A percentile compares a stretch with the other conserved stretches of the same genome.
These are phyloP conservation scores for Morinoia aosen DNA, from an alignment of 2,888 invertebrate genomes.

Conservation along the genomic window DNA sequence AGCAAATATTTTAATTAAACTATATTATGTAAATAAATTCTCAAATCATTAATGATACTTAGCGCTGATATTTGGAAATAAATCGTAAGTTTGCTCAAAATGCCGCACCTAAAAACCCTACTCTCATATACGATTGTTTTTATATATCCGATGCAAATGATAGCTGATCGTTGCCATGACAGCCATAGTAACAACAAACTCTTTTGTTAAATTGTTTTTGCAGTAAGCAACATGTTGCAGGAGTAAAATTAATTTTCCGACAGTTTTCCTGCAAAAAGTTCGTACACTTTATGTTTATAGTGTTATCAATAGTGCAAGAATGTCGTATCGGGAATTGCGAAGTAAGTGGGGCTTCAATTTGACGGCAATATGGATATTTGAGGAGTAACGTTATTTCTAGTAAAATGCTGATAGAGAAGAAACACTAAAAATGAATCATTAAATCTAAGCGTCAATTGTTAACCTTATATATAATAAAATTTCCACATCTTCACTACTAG, in stretches of 20 bases:
- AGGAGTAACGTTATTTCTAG: too few relatives aligned
- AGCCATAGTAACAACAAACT: not conserved
- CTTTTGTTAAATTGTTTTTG: not conserved
- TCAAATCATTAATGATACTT: not conserved
- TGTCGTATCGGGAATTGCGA: constrained; percentile 8
- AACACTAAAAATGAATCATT: too few relatives aligned
- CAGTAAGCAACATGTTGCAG: not conserved
- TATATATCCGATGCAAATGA: not conserved
- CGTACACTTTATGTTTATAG: not conserved
- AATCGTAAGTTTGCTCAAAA: not conserved
- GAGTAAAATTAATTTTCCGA: not conserved
- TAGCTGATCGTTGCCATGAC: not conserved
- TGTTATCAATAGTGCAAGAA: not conserved
- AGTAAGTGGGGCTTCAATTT: not conserved
- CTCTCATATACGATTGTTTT: not conserved
- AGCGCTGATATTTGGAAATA: not conserved
- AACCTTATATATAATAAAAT: too few relatives aligned
- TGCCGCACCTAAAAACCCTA: not conserved
- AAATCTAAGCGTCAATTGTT: too few relatives aligned
- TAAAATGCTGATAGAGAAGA: too few relatives aligned
- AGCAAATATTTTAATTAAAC: too few relatives aligned
- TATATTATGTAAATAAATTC: too few relatives aligned
- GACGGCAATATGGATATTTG: not conserved
- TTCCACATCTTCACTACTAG: not conserved
- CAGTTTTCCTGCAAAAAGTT: not conserved